Evolutionary conservation across 2,888 invertebrate genomes (phyloP).

Genomic region (Alloscopus bannaensis): DNA sequence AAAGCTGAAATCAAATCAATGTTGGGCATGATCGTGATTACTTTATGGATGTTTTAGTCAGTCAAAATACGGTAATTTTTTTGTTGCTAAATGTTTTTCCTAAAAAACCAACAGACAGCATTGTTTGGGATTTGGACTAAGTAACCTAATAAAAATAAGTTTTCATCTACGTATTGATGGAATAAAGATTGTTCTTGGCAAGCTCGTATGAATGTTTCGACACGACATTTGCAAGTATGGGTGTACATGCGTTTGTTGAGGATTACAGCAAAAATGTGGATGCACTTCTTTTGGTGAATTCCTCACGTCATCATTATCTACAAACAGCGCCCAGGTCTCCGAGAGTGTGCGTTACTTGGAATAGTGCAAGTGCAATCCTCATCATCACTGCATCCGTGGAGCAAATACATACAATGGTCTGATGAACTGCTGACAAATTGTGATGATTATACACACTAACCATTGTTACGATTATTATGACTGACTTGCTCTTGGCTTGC

Average conservation of each 20-base stretch:
- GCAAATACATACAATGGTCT: background rate
- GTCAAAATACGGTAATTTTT: no score
- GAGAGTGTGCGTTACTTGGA: background rate
- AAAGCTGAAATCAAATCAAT: no score
- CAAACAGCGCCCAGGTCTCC: background rate
- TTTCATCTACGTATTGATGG: no score
- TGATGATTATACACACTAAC: constrained; percentile 17
- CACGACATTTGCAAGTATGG: background rate
- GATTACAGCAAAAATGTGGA: constrained; percentile 25
- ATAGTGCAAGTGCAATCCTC: constrained; percentile 22
- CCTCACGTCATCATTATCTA: constrained; percentile 1
- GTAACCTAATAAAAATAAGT: no score
- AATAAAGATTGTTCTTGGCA: no score
- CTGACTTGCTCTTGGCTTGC: constrained; percentile 59
- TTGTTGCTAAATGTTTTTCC: no score
- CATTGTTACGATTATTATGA: constrained; percentile 35
- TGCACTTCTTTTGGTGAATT: constrained; percentile 15
- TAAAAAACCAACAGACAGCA: no score
- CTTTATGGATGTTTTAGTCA: no score
- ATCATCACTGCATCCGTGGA: constrained; percentile 1
- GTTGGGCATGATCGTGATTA: no score
- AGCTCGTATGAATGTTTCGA: no score
- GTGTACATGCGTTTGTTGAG: constrained; percentile 3
- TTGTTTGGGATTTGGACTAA: no score
- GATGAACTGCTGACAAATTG: no score